Conservation (phyloP, 2,113 vertebrate species). For the Pao palembangensis region DNA sequence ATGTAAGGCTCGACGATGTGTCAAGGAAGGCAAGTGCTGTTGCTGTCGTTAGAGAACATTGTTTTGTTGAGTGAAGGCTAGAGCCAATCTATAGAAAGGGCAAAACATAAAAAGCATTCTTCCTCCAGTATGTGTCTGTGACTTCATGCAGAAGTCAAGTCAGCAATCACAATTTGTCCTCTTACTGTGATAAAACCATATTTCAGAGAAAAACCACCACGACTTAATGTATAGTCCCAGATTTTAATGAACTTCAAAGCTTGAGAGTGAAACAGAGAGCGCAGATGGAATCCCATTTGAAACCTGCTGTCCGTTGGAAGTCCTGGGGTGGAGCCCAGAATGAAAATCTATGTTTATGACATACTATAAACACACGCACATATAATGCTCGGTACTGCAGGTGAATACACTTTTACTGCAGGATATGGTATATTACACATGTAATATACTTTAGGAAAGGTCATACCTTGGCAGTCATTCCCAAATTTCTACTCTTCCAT, state of each 20-base stretch:
- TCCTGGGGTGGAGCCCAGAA: slow-evolving; percentile 68
- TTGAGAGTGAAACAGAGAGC: slow-evolving; percentile 2
- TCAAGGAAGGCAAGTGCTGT: slow-evolving; percentile 22
- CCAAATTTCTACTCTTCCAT: neutral
- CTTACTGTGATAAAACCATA: slow-evolving; percentile 5
- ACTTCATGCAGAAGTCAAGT: slow-evolving; percentile 6
- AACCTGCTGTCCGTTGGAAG: slow-evolving; percentile 66
- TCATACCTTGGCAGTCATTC: neutral
- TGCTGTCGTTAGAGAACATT: slow-evolving; percentile 35
- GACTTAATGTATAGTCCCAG: slow-evolving; percentile 23
- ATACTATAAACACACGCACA: slow-evolving; percentile 56
- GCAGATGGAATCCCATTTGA: slow-evolving; percentile 67
- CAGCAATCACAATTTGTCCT: slow-evolving; percentile 4
- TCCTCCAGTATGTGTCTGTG: neutral
- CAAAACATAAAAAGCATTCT: slow-evolving; percentile 10
- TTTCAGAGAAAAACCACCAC: slow-evolving; percentile 13
- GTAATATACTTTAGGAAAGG: neutral
- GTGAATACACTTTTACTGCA: slow-evolving; percentile 34
- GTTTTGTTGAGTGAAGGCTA: slow-evolving; percentile 30
- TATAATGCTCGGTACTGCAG: slow-evolving; percentile 27
- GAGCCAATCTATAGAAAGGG: neutral
- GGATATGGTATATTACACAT: slow-evolving; percentile 1
- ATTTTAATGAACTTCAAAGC: slow-evolving; percentile 55
- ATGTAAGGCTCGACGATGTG: slow-evolving; percentile 16
- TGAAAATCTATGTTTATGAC: slow-evolving; percentile 56